These are phyloP conservation scores for Fistularia commersonii DNA, from an alignment of 2,797 vertebrate genomes.

Conservation along the genomic window DNA sequence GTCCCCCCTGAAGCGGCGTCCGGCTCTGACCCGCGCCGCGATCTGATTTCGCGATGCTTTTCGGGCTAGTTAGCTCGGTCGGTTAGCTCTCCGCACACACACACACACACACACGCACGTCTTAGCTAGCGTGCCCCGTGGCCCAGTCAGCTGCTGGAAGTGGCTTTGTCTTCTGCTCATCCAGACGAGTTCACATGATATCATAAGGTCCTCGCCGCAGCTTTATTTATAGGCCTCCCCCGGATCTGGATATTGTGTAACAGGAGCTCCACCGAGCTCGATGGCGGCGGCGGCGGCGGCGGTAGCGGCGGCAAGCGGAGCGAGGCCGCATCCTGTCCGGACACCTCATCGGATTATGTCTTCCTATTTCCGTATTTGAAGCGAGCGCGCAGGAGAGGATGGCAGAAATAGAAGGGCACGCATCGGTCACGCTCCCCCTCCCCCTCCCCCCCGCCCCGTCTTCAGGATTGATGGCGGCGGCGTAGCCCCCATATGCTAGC, in stretches of 20 bases:
- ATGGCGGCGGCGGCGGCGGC: no score
- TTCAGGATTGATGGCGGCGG: constrained; percentile 61
- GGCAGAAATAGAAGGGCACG: background rate
- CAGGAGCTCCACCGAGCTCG: constrained; percentile 10
- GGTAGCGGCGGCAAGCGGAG: no score
- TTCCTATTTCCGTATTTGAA: no score
- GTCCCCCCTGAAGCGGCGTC: constrained; percentile 45
- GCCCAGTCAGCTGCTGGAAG: constrained; percentile 68
- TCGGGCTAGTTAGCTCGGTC: constrained; percentile 36
- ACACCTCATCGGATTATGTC: constrained; percentile 4
- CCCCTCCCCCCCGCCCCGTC: constrained; percentile 22
- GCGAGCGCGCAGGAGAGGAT: background rate
- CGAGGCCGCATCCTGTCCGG: background rate
- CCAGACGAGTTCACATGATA: constrained; percentile 62
- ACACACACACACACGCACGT: constrained; percentile 9
- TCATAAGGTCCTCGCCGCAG: constrained; percentile 54
- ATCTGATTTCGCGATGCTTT: no score
- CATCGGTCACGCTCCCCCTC: constrained; percentile 9
- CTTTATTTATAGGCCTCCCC: constrained; percentile 52
- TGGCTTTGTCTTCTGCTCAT: constrained; percentile 58
- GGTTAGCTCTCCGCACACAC: constrained; percentile 1
- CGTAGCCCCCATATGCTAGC: constrained; percentile 69
- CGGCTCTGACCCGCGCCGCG: constrained; percentile 41
- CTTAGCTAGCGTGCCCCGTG: constrained; percentile 58
- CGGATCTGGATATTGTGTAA: constrained; percentile 39